These are phyloP conservation scores for Acrobasis consociella DNA, from an alignment of 2,888 invertebrate species.

Conservation along the genomic window DNA sequence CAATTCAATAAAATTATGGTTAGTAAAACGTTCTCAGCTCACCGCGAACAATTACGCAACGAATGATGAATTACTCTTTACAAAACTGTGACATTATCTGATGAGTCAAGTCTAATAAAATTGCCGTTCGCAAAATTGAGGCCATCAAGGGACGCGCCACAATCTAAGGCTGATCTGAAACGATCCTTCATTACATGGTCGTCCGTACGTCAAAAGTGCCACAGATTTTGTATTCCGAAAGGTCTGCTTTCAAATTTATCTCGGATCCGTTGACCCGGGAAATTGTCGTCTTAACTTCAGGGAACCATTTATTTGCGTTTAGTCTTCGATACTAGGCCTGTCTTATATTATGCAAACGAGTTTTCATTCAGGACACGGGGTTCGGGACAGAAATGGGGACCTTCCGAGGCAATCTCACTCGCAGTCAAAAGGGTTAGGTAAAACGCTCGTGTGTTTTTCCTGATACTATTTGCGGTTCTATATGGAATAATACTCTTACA, in stretches of 20 bases:
- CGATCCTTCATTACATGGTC: slow-evolving; percentile 36
- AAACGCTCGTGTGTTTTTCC: slow-evolving; percentile 42
- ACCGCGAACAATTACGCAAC: neutral
- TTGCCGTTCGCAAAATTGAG: slow-evolving; percentile 27
- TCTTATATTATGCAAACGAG: slow-evolving; percentile 73
- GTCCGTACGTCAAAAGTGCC: slow-evolving; percentile 49
- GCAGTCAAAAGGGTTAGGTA: slow-evolving; percentile 51
- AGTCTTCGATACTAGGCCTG: slow-evolving; percentile 62
- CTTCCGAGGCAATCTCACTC: slow-evolving; percentile 47
- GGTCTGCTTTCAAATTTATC: slow-evolving; percentile 65
- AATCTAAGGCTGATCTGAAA: slow-evolving; percentile 31
- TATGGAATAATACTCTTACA: slow-evolving; percentile 34
- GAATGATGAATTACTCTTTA: slow-evolving; percentile 1
- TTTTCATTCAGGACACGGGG: slow-evolving; percentile 54
- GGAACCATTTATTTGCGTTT: slow-evolving; percentile 73
- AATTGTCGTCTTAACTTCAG: slow-evolving; percentile 73
- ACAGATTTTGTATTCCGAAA: slow-evolving; percentile 60
- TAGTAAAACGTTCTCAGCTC: neutral
- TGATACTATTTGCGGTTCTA: slow-evolving; percentile 37
- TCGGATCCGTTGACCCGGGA: slow-evolving; percentile 66
- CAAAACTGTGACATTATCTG: slow-evolving; percentile 21
- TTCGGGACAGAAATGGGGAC: slow-evolving; percentile 50
- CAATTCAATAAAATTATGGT: neutral
- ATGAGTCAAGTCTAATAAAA: slow-evolving; percentile 29
- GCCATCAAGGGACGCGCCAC: slow-evolving; percentile 23